These are phyloP conservation scores for Holocentrus rufus DNA, from an alignment of 2,797 vertebrate genomes.

Conservation along the genomic window DNA sequence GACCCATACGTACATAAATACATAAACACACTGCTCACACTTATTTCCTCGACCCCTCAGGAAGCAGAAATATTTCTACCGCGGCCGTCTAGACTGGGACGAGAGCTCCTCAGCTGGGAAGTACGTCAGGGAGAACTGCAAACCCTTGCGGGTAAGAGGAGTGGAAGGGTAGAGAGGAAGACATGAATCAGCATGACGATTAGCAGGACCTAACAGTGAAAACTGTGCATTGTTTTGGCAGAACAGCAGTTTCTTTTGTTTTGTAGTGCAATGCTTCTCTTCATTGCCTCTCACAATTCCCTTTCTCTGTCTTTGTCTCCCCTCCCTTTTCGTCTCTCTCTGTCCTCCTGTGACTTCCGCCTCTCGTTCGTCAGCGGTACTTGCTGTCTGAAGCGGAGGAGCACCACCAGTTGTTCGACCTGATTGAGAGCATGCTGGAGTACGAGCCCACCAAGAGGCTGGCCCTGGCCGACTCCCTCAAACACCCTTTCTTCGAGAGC, in stretches of 20 bases:
- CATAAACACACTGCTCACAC: not conserved
- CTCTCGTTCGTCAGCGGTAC: slow-evolving; percentile 84
- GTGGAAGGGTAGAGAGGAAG: not conserved
- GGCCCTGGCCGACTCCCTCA: slow-evolving; percentile 87
- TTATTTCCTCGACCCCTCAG: slow-evolving; percentile 68
- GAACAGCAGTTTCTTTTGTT: slow-evolving; percentile 6
- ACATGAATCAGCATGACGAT: not conserved
- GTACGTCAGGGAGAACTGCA: slow-evolving; percentile 98
- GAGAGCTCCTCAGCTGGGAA: slow-evolving; percentile 95
- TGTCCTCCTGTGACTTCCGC: too few species aligned
- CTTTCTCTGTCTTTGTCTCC: not conserved
- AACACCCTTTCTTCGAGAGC: slow-evolving; percentile 91
- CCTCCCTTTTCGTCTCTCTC: not conserved
- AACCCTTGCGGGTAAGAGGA: slow-evolving; percentile 90
- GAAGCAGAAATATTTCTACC: slow-evolving; percentile 99
- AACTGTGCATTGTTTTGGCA: not conserved
- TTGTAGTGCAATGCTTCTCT: not conserved
- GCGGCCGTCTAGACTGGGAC: slow-evolving; percentile 95
- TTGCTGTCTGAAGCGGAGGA: slow-evolving; percentile 93
- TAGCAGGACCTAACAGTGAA: not conserved
- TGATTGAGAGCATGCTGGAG: slow-evolving; percentile 96
- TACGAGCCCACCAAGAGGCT: slow-evolving; percentile 94
- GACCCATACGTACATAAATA: not conserved
- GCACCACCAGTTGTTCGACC: slow-evolving; percentile 96
- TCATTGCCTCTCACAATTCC: not conserved